Evolutionary conservation across 1,140 invertebrate species (phyloP).

Genomic region (Acyrthosiphon pisum): DNA sequence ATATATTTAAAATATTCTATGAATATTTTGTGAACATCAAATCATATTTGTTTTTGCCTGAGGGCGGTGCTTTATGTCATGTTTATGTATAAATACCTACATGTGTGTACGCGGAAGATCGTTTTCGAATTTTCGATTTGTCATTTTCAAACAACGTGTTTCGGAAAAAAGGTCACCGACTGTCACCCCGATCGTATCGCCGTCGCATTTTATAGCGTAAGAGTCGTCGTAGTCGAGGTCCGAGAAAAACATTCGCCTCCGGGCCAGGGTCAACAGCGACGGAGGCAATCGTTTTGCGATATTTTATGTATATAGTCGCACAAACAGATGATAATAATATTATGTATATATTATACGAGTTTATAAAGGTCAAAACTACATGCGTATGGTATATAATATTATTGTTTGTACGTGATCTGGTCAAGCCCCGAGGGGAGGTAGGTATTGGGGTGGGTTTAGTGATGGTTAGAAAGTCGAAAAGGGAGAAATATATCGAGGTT

Average conservation of each 20-base stretch:
- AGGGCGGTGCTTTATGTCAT: not conserved
- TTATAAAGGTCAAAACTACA: not conserved
- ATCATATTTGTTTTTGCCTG: conserved; percentile 24
- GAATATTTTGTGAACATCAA: conserved; percentile 2
- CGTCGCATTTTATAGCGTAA: not conserved
- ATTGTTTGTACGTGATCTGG: not conserved
- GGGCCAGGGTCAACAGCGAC: not conserved
- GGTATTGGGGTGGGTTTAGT: not conserved
- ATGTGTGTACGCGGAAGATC: not conserved
- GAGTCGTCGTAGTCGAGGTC: not conserved
- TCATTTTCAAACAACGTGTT: not conserved
- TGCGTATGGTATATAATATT: not conserved
- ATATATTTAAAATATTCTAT: conserved; percentile 26
- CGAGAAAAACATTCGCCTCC: not conserved
- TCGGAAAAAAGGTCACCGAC: not conserved
- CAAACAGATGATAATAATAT: not conserved
- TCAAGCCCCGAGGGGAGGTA: not conserved
- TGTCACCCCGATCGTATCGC: not conserved
- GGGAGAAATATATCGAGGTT: not conserved
- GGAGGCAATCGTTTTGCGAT: not conserved
- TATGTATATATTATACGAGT: conserved; percentile 10
- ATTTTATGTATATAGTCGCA: not conserved
- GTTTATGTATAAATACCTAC: not conserved
- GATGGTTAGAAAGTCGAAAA: not conserved
- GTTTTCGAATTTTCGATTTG: conserved; percentile 35